These are phyloP conservation scores for Oxyscelio sp. DNA, from an alignment of 2,888 invertebrate genomes.

Conservation along the genomic window DNA sequence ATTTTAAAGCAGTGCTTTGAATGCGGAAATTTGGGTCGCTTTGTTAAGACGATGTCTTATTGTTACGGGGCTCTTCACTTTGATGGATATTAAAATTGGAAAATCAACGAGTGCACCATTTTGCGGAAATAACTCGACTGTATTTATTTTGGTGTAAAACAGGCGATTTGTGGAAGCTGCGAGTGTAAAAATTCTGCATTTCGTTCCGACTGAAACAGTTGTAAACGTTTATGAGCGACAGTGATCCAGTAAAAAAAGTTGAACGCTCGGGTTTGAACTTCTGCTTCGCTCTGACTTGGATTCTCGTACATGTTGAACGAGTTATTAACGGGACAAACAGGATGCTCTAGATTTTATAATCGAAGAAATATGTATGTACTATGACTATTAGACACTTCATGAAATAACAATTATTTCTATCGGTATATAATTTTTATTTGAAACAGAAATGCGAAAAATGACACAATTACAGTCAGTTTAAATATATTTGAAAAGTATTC, in stretches of 20 bases:
- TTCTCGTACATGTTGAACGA: constrained; percentile 8
- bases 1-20: too few species aligned
- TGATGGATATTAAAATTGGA: background rate
- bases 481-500: too few species aligned
- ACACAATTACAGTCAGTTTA: too few species aligned
- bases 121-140: constrained; percentile 2
- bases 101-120: constrained; percentile 2
- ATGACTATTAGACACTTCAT: too few species aligned
- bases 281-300: background rate
- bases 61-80: background rate
- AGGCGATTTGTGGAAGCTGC: background rate
- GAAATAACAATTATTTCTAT: too few species aligned
- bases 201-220: background rate
- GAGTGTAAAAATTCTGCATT: background rate
- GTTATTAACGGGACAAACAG: constrained; percentile 56
- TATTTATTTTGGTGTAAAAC: background rate
- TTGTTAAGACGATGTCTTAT: background rate
- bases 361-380: too few species aligned
- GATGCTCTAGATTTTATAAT: constrained; percentile 47
- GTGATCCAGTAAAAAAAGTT: constrained; percentile 32
- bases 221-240: constrained; percentile 23
- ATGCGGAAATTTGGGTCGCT: constrained; percentile 17
- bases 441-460: too few species aligned
- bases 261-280: constrained; percentile 28
- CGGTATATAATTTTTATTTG: too few species aligned